These are phyloP conservation scores for Ylistrum balloti DNA, from an alignment of 1,140 invertebrate species.

Conservation along the genomic window DNA sequence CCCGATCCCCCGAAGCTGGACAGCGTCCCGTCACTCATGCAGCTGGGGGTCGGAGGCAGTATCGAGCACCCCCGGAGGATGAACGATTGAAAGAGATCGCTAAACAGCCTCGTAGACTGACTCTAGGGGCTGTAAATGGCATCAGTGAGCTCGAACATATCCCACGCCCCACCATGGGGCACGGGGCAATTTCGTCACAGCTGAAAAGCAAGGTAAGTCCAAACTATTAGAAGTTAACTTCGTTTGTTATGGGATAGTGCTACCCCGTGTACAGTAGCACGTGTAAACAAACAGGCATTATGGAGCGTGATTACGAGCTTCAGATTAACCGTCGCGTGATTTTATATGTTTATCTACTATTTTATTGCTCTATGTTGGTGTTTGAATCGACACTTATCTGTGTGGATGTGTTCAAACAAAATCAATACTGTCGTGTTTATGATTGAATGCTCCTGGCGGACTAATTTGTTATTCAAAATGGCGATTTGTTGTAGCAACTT, in stretches of 20 bases:
- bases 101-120: conserved; percentile 69
- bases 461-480: conserved; percentile 46
- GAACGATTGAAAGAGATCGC: conserved; percentile 58
- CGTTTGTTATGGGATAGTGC: background rate
- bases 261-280: conserved; percentile 2
- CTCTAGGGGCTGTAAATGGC: conserved; percentile 70
- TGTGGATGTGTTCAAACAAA: background rate
- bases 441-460: conserved; percentile 21
- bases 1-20: conserved; percentile 50
- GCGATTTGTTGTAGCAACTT: conserved; percentile 72
- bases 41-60: conserved; percentile 61
- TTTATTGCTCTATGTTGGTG: conserved; percentile 8
- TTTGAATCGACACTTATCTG: background rate
- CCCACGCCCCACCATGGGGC: conserved; percentile 62
- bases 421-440: conserved; percentile 34
- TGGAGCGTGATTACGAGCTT: background rate
- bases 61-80: conserved; percentile 57
- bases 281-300: background rate
- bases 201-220: conserved; percentile 72
- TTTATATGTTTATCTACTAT: background rate
- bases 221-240: background rate
- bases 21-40: conserved; percentile 73
- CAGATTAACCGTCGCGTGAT: background rate
- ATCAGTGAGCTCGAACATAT: conserved; percentile 68
- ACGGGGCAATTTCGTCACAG: conserved; percentile 63